Evolutionary conservation across 92 coral and sea anemone genomes (phyloP), one percentile per base, ranked within the genome.

Genomic region (Meandrina meandrites): DNA sequence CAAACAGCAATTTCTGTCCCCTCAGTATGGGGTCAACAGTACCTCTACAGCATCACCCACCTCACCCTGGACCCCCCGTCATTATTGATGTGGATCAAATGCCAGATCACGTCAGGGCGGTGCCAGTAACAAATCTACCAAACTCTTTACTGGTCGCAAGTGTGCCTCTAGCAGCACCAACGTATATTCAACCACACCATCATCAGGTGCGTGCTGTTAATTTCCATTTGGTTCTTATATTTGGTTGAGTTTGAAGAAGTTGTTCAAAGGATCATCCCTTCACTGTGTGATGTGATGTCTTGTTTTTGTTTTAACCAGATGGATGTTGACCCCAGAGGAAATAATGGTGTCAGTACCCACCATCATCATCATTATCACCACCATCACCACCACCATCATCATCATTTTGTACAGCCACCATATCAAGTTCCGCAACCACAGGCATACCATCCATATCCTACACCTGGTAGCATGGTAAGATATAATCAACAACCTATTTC

Each of bases 381-480:
- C 75, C 98, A 94, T 74, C 98, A 94, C 80, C 98, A 94, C 67
- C 98, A 94, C 51, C 98, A 94, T 35, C 98, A 94, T 58, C 96
- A 93, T 81, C 98, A 94, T 74, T 89, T 93, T 75, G 92, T 92
- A 70, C 98, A 91, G 82, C 96, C 96, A 22, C 94, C 98, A 9
- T 94, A 93, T 78, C 96, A 90, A 84, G 92, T 94, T 53, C 89
- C 97, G 32, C 95, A 87, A 50, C 87, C 94, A 87, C 94, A 94
- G 31, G 94, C 88, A 9, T 92, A 91, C 18, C 98, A 94, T 57
- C 92, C 95, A 16, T 92, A 90, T 73, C 98, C 94, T 57, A 80
- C 93, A 40, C 90, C 88, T 22, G 88, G 90, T 3, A 69, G 84
- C 56, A 72, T 90, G 93, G 93, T 90, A 82, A 90, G 93, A 64